phyloP scores from a whole-genome alignment of 2,113 vertebrate species.

The Stigmatopora argus region DNA sequence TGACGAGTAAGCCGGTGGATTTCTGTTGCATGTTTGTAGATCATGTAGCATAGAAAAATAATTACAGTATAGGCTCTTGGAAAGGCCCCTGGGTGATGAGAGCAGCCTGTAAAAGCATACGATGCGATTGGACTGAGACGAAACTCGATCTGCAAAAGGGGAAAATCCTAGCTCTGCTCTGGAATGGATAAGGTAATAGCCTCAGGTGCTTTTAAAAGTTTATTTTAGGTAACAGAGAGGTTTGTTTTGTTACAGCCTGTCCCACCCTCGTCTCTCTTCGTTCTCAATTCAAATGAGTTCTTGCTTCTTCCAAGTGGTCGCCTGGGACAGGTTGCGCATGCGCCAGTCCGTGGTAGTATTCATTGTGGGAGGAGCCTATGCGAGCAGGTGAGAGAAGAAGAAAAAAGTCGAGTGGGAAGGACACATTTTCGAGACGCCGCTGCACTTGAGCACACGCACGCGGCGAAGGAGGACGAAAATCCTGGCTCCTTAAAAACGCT shows the following conservation, averaged over 20 bases:
- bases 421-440: conserved; percentile 26
- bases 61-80: conserved; percentile 48
- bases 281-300: conserved; percentile 37
- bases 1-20: conserved; percentile 18
- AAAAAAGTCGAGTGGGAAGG: conserved; percentile 25
- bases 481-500: conserved; percentile 27
- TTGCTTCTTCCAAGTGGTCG: not conserved
- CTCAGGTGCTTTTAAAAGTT: conserved; percentile 80
- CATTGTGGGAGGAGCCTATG: conserved; percentile 53
- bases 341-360: conserved; percentile 60
- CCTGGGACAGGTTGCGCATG: conserved; percentile 79
- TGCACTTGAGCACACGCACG: conserved; percentile 34
- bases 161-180: conserved; percentile 73
- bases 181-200: conserved; percentile 78
- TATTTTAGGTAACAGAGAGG: conserved; percentile 86
- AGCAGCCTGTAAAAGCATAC: conserved; percentile 60
- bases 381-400: conserved; percentile 67
- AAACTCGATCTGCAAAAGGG: conserved; percentile 60
- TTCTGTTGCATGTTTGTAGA: conserved; percentile 43
- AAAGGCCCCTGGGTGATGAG: conserved; percentile 54
- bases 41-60: conserved; percentile 55
- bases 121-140: conserved; percentile 55
- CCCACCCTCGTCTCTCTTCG: conserved; percentile 58
- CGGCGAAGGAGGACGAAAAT: conserved; percentile 43
- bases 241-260: conserved; percentile 78